Evolutionary conservation across 2,888 invertebrate genomes (phyloP).

Genomic region (Mamestra brassicae): DNA sequence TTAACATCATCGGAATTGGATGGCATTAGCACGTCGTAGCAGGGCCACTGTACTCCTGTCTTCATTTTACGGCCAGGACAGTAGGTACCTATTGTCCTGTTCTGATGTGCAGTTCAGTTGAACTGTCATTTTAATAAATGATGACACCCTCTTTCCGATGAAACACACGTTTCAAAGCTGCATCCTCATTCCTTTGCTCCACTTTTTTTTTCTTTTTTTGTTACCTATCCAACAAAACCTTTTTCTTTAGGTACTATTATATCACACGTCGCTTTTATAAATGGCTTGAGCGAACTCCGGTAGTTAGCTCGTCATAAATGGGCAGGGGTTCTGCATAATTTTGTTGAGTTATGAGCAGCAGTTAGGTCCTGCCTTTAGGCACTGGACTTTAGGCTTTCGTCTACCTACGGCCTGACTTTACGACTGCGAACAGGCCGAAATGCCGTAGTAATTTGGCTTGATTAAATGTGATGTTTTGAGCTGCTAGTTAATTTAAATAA

Average conservation of each 20-base stretch:
- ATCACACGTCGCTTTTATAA: not conserved
- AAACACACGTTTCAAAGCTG: not conserved
- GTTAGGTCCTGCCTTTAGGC: constrained; percentile 30
- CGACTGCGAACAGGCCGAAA: constrained; percentile 8
- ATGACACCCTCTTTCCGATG: not conserved
- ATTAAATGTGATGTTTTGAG: constrained; percentile 1
- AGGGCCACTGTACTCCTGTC: too few species aligned
- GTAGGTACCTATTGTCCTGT: not conserved
- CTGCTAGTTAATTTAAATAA: not conserved
- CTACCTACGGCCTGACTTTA: constrained; percentile 12
- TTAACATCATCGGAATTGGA: too few species aligned
- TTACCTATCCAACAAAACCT: not conserved
- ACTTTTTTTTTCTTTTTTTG: not conserved
- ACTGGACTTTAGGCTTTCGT: constrained; percentile 34
- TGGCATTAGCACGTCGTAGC: too few species aligned
- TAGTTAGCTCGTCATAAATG: constrained; percentile 20
- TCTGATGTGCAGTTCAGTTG: not conserved
- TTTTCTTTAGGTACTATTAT: too few species aligned
- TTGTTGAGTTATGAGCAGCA: constrained; percentile 18
- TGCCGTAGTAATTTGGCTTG: not conserved
- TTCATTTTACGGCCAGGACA: not conserved
- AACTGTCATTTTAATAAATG: not conserved
- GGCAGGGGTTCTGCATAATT: constrained; percentile 18
- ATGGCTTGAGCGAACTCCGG: constrained; percentile 1
- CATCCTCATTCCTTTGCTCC: not conserved